Conservation (phyloP, 2,797 vertebrate species). For the Alectoris magna region DNA sequence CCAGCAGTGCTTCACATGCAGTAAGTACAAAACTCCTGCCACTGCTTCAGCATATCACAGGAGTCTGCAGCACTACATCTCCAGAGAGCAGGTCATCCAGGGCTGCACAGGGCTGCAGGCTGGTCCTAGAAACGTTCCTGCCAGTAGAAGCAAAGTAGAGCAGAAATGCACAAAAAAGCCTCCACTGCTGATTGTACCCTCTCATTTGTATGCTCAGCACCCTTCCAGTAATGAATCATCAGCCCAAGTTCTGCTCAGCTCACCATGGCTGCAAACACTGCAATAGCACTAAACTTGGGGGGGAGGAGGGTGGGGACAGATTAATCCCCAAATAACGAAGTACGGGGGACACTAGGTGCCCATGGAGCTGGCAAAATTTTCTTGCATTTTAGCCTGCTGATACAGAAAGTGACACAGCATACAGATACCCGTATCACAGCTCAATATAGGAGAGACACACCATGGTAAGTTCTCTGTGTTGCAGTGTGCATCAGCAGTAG, state of each 20-base stretch:
- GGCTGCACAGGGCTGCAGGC: neutral
- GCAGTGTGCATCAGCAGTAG: neutral
- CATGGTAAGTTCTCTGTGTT: neutral
- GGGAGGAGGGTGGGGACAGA: neutral
- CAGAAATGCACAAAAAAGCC: neutral
- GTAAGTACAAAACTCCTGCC: neutral
- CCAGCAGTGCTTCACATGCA: neutral
- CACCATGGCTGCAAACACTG: slow-evolving; percentile 27
- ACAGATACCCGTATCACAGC: neutral
- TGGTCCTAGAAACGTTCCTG: slow-evolving; percentile 4
- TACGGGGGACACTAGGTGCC: neutral
- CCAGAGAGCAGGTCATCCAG: neutral
- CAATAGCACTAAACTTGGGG: neutral
- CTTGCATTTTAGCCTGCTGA: neutral
- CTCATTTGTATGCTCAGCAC: slow-evolving; percentile 58
- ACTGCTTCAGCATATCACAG: neutral
- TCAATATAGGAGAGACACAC: neutral
- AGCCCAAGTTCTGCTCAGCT: slow-evolving; percentile 46
- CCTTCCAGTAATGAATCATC: slow-evolving; percentile 63
- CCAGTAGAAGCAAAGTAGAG: slow-evolving; percentile 11
- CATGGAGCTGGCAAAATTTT: neutral
- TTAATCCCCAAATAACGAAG: neutral
- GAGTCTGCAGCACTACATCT: neutral
- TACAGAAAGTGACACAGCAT: neutral
- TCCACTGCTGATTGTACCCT: slow-evolving; percentile 24